Base-by-base conservation (phyloP, 2,113 vertebrate genomes). In the Setophaga coronata region DNA sequence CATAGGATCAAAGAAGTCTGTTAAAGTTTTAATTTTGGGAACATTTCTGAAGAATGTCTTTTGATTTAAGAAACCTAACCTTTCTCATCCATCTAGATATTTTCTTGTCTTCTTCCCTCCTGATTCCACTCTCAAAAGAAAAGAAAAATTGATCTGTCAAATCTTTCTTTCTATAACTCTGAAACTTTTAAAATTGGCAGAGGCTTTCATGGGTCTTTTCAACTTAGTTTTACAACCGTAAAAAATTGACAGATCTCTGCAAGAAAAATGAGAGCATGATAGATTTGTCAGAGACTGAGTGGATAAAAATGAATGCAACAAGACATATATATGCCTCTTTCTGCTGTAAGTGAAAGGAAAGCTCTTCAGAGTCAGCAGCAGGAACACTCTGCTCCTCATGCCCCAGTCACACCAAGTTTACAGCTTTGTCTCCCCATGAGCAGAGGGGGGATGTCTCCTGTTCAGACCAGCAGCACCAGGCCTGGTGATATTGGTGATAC, bases 111-210 rank as follows among this genome's bases (percentile, higher is more conserved):
- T 62, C 69, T 64, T 87, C 45, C 36, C 62, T 76, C 62, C 58
- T 53, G 29, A 94, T 50, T 85, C 74, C 20, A 24, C 18, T 60
- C 81, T 71, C 43, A 64, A 79, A 91, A 83, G 50, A 84, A 50
- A 90, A 92, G 38, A 78, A 53, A 94, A 89, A 89, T 51, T 79
- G 80, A 76, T 78, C 77, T 67, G 73, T 60, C 81, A 48, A 48
- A 80, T 69, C 60, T 89, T 71, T 78, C 34, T 58, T 83, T 86
- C 82, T 84, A 16, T 72, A 76, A 67, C 53, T 87, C 50, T 40
- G 48, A 66, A 92, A 84, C 57, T 91, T 94, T 85, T 79, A 69
- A 93, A 96, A 69, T 36, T 61, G 62, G 89, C 28, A 76, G 53
- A 86, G 50, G 40, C 70, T 91, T 92, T 85, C 61, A 23, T 21